Evolutionary conservation across 2,113 vertebrate genomes (phyloP).

Genomic region (Epinephelus moara): DNA sequence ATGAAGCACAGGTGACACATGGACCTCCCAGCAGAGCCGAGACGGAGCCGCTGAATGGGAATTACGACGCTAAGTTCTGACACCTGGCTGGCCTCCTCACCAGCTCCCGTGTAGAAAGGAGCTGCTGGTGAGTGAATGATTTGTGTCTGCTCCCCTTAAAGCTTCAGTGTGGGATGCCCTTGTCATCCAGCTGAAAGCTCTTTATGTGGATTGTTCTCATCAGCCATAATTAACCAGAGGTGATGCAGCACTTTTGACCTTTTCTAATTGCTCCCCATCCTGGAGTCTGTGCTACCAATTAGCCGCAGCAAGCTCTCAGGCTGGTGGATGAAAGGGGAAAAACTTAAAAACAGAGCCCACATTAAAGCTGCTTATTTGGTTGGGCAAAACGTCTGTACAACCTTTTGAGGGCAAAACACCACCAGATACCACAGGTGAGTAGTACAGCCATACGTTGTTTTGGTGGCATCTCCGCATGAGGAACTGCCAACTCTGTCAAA

Average conservation of each 20-base stretch:
- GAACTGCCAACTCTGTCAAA: no score
- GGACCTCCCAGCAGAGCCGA: constrained; percentile 27
- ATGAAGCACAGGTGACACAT: constrained; percentile 42
- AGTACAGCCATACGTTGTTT: no score
- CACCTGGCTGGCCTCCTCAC: constrained; percentile 3
- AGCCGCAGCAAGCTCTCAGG: constrained; percentile 47
- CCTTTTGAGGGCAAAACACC: no score
- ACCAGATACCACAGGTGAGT: no score
- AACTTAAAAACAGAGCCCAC: constrained; percentile 25
- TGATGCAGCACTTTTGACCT: constrained; percentile 72
- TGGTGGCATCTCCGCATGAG: no score
- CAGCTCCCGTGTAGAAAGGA: neutral
- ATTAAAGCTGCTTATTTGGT: constrained; percentile 10
- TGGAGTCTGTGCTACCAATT: constrained; percentile 71
- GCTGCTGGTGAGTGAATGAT: constrained; percentile 34
- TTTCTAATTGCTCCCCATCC: constrained; percentile 71
- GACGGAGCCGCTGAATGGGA: neutral
- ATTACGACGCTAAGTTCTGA: neutral
- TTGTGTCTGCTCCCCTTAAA: constrained; percentile 36
- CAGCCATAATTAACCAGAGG: constrained; percentile 70
- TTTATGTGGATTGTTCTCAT: constrained; percentile 58
- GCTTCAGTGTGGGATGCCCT: constrained; percentile 19
- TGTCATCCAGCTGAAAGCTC: constrained; percentile 59
- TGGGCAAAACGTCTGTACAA: constrained; percentile 2
- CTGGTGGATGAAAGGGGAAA: constrained; percentile 40